Evolutionary conservation across 2,888 invertebrate species (phyloP), one percentile per base, ranked within the genome.

Genomic region (Ophraella communa): DNA sequence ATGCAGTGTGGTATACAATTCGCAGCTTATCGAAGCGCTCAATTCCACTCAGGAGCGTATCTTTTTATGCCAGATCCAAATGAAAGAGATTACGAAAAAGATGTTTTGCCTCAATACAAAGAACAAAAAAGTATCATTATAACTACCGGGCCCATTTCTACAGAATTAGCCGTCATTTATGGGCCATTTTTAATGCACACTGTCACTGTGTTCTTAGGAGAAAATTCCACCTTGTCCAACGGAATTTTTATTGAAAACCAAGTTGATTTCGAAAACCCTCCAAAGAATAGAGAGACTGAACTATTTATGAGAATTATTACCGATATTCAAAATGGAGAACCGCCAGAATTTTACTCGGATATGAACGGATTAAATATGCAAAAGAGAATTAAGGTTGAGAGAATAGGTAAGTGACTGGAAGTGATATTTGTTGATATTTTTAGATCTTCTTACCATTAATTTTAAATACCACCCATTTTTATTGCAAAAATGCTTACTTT

Each of bases 41-140:
- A 95, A 77, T 92, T 94, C 76, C 93, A 95, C 80, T 96, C 96
- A 10, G 98, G 99, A 0, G 98, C 98, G 0, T 99, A 99, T 79
- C 86, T 99, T 0, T 98, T 99, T 78, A 90, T 93, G 85, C 92
- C 93, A 0, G 95, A 96, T 87, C 96, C 93, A 0, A 92, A 93
- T 74, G 89, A 94, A 52, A 87, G 91, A 18, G 92, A 95, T 35
- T 91, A 91, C 8, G 94, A 95, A 79, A 90, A 91, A 75, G 91
- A 92, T 75, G 90, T 94, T 0, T 80, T 94, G 10, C 87, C 89
- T 70, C 88, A 89, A 39, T 93, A 93, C 76, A 83, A 87, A 14
- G 88, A 89, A 27, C 87, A 88, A 74, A 87, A 87, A 72, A 79
- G 77, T 49, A 90, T 96, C 17, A 88, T 95, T 47, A 93, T 96